Conservation (phyloP, 2,797 vertebrate species). For the Poecilia wingei region DNA sequence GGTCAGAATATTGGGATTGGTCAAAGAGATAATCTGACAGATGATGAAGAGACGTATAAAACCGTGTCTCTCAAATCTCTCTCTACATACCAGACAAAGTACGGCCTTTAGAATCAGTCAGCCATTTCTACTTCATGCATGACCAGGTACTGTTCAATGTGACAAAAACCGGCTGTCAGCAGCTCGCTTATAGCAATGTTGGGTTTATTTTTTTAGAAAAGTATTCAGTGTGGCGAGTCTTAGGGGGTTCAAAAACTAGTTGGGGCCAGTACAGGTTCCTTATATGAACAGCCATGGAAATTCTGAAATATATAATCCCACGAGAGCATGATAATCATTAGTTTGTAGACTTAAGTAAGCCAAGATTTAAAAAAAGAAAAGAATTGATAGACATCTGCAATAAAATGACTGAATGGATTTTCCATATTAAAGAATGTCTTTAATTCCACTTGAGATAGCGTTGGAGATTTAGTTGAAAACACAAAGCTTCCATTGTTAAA, state of each 20-base stretch:
- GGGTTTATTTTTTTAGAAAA: neutral
- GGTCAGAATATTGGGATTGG: constrained; percentile 26
- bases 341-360: constrained; percentile 19
- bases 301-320: neutral
- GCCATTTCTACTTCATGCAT: constrained; percentile 63
- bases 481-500: constrained; percentile 83
- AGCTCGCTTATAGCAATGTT: constrained; percentile 50
- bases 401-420: constrained; percentile 48
- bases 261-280: constrained; percentile 8
- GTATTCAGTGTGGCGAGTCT: constrained; percentile 14
- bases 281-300: neutral
- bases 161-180: constrained; percentile 59
- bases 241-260: neutral
- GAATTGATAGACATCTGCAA: constrained; percentile 56
- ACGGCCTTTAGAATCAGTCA: constrained; percentile 42
- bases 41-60: constrained; percentile 52
- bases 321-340: constrained; percentile 30
- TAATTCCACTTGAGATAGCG: constrained; percentile 87
- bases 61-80: constrained; percentile 55
- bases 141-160: constrained; percentile 47
- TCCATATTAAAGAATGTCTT: constrained; percentile 69
- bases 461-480: constrained; percentile 75
- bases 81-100: constrained; percentile 55
- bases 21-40: constrained; percentile 51
- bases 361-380: constrained; percentile 17